Evolutionary conservation across 2,797 vertebrate genomes (phyloP), one percentile per base, ranked within the genome.

Genomic region (Paedocypris micromegethes): DNA sequence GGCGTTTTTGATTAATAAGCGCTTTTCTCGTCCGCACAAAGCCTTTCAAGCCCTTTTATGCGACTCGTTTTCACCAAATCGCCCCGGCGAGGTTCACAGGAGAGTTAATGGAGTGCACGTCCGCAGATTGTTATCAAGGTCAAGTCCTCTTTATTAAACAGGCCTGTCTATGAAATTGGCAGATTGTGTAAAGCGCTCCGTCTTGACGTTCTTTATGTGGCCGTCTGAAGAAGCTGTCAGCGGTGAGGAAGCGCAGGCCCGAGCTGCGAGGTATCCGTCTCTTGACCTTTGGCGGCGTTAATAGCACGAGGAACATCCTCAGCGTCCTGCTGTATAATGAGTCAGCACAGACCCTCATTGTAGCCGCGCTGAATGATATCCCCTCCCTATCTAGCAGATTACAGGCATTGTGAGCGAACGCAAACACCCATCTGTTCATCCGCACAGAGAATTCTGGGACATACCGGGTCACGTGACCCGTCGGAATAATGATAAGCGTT

Each of bases 341-440:
- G 52, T 63, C 40, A 62, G 59, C 52, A 62, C 58, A 63, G 45
- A 46, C 2, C 0, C 52, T 62, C 58, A 69, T 62, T 69, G 58
- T 70, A 49, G 56, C 52, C 48, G 45, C 56, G 62, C 8, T 62
- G 59, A 69, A 69, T 55, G 44, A 40, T 56, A 23, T 3, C 59
- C 45, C 52, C 68, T 56, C 58, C 59, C 52, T 50, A 70, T 56
- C 52, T 44, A 37, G 7, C 7, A 63, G 59, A 70, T 70, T 63
- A 70, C 46, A 70, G 58, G 67, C 58, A 70, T 57, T 70, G 68
- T 70, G 52, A 5, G 52, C 63, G 40, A 63, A 70, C 63, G 58
- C 52, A 72, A 66, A 72, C 62, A 72, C 56, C 49, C 70, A 72
- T 66, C 70, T 66, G 70, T 59, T 72, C 56, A 55, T n/a, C 51